Base-by-base conservation (phyloP, 2,888 invertebrate species). In the Hirtodrosophila trivittata region DNA sequence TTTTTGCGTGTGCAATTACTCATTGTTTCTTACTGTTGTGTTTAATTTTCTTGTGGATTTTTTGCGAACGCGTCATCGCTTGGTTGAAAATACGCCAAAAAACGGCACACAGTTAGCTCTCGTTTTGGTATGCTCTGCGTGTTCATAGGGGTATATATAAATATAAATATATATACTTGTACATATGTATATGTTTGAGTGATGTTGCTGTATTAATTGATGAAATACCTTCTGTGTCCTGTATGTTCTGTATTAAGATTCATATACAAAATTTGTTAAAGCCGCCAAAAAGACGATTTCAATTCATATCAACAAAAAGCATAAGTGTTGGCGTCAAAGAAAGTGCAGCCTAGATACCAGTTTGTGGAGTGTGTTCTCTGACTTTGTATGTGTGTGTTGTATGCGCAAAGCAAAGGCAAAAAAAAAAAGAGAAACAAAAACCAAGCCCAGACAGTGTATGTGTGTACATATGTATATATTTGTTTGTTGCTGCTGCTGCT, bases 221-320 rank as follows among this genome's bases (percentile, higher is more conserved):
- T 62, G 59, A 57, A 62, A 55, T 70, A 52, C 42, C 28, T 38
- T 18, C 54, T 56, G 43, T 18, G 65, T 50, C 45, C 60, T 59
- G 51, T 42, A 26, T 26, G 13, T 42, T 55, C 38, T 26, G 39
- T 42, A 10, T 26, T 42, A 16, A 55, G 39, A 58, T 42, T 52
- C 5, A 63, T 65, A 66, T 73, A 77, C 66, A 81, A 64, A 62
- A 62, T n/a, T 39, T 33, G 39, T 49, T 67, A 71, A 78, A 78
- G 58, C 77, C 83, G 77, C 78, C 77, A 78, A 84, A 76, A 80
- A 69, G 59, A 43, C 38, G 69, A 65, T 57, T 39, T 47, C 16
- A 32, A 45, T 47, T 58, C 45, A 32, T 42, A 66, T 38, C 46
- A 13, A 47, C 26, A 10, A 30, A 47, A 16, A 12, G 16, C 60